phyloP scores from a whole-genome alignment of 2,888 invertebrate genomes.

The Lycophotia porphyrea region DNA sequence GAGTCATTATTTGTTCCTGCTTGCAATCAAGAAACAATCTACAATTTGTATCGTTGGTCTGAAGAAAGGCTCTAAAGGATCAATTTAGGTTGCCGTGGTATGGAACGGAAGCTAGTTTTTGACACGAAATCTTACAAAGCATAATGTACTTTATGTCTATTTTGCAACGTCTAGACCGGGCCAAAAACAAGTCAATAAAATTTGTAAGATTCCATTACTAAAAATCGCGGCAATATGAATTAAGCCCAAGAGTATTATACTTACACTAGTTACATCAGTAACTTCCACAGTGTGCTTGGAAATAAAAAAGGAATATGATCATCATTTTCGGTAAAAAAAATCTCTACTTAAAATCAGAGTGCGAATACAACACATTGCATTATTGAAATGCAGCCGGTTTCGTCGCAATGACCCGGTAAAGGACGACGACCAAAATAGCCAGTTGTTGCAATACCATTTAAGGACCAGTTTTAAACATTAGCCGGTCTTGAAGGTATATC shows the following conservation, averaged over 20 bases:
- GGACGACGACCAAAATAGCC: constrained; percentile 7
- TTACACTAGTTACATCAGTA: constrained; percentile 33
- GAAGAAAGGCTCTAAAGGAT: background rate
- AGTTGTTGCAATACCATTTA: constrained; percentile 13
- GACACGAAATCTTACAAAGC: background rate
- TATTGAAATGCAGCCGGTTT: background rate
- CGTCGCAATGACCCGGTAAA: background rate
- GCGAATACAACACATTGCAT: background rate
- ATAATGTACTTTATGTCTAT: no score
- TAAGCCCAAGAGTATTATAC: constrained; percentile 12
- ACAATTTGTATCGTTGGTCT: constrained; percentile 16
- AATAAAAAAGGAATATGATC: constrained; percentile 30
- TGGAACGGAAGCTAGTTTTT: background rate
- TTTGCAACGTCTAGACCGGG: no score
- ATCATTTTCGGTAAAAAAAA: background rate
- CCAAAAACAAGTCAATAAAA: no score
- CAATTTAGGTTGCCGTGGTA: background rate
- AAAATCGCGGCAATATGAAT: background rate
- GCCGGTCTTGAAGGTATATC: no score
- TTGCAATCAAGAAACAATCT: constrained; percentile 29
- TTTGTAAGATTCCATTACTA: no score
- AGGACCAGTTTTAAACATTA: background rate
- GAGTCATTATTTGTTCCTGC: constrained; percentile 49
- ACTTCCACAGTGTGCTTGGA: constrained; percentile 49
- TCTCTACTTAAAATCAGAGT: background rate